Base-by-base conservation (phyloP, 2,797 vertebrate genomes). In the Poliocrania exsul region DNA sequence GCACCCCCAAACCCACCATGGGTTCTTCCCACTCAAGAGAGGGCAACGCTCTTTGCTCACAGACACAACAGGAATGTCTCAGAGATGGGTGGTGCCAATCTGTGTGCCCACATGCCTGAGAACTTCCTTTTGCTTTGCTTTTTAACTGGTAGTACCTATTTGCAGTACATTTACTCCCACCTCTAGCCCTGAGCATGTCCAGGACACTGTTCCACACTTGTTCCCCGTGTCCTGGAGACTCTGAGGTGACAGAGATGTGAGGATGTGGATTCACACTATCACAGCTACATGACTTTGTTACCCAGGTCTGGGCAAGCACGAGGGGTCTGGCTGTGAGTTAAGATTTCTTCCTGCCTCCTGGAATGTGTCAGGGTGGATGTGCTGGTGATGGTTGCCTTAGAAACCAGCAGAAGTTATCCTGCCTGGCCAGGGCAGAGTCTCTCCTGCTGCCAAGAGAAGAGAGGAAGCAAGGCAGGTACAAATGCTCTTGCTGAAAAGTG, bases 381-480 rank as follows among this genome's bases (percentile, higher is more conserved):
- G 60, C 61, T 3, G n/a, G 49, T 35, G 83, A 51, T 29, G 58
- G 97, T 96, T 96, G 94, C 95, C 94, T 82, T 97, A 97, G 96
- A 96, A 97, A 97, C 95, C 65, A 77, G 82, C 54, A 86, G 64
- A 80, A 53, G 16, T 93, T 50, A 5, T 6, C 23, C 8, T 72
- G 91, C 91, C 86, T 88, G 88, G 58, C 81, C 28, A 0, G 85
- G 79, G 60, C 89, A 88, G 87, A 54, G 85, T 5, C 67, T 58
- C 74, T 70, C 4, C 0, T 49, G 78, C 77, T 93, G 70, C 88
- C 15, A 28, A 26, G 75, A 88, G 82, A 62, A 24, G 72, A 66
- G 60, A 62, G 15, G 47, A 47, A 57, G 67, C n/a, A 21, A 65
- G 74, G 62, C 71, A 93, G 91, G 58, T 73, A 92, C 26, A 64